A percentile compares a stretch with the other conserved stretches of the same genome.
phyloP scores from a whole-genome alignment of 2,113 vertebrate genomes.

The Sceloporus undulatus region DNA sequence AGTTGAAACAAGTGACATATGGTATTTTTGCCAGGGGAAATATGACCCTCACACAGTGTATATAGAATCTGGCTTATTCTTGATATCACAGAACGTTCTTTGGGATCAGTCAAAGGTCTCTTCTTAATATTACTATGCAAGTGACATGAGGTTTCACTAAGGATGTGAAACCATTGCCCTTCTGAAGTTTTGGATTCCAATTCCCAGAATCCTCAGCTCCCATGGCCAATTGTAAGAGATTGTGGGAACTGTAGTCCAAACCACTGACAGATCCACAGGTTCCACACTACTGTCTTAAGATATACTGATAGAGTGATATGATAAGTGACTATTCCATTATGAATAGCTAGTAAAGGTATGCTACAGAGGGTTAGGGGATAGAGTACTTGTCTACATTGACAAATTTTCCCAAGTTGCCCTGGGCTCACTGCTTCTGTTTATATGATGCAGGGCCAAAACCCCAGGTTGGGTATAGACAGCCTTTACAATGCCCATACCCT shows the following conservation, averaged over 20 bases:
- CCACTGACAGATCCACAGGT: too few species aligned
- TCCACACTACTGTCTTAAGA: not conserved
- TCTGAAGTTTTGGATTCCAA: too few species aligned
- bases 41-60: not conserved
- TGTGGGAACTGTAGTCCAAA: too few species aligned
- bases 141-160: not conserved
- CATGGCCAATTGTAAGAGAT: too few species aligned
- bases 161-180: not conserved
- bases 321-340: not conserved
- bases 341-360: not conserved
- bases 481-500: too few species aligned
- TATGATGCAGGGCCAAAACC: too few species aligned
- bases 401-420: not conserved
- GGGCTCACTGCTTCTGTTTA: too few species aligned
- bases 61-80: not conserved
- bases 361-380: too few species aligned
- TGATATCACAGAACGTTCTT: not conserved
- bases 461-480: too few species aligned
- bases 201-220: too few species aligned
- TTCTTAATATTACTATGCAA: not conserved
- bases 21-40: slow-evolving; percentile 16
- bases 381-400: too few species aligned
- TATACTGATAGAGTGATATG: not conserved
- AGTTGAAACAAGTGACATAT: slow-evolving; percentile 69
- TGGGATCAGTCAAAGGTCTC: not conserved